A percentile compares a stretch with the other conserved stretches of the same genome.
These are phyloP conservation scores for Phalacrocorax pelagicus DNA, from an alignment of 2,113 vertebrate genomes.

Conservation along the genomic window DNA sequence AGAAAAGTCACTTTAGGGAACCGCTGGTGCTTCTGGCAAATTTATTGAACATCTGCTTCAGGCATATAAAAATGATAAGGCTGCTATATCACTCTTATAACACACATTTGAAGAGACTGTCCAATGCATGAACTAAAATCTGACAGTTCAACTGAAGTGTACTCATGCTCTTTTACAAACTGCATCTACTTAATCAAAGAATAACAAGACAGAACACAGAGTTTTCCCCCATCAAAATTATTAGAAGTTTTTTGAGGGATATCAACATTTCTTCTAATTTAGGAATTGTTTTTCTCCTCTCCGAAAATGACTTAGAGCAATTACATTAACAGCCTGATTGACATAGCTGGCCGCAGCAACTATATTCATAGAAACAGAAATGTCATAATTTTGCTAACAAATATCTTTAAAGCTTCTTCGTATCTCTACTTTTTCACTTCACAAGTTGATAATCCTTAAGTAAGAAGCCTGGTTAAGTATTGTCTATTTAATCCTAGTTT, in stretches of 20 bases:
- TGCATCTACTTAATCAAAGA: background rate
- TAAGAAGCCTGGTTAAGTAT: background rate
- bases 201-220: background rate
- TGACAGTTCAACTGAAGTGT: fast-evolving
- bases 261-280: background rate
- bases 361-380: background rate
- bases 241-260: background rate
- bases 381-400: background rate
- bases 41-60: background rate
- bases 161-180: background rate
- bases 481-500: background rate
- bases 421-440: background rate
- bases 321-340: background rate
- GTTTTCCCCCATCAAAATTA: background rate
- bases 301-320: background rate
- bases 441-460: background rate
- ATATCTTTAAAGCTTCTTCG: background rate
- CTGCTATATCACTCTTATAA: background rate
- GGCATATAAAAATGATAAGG: background rate
- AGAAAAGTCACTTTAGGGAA: background rate
- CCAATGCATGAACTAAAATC: background rate
- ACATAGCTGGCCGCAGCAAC: background rate
- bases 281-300: background rate
- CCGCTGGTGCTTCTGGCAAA: background rate
- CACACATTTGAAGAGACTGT: background rate